A percentile compares a stretch with the other conserved stretches of the same genome.
phyloP scores from a whole-genome alignment of 1,140 invertebrate genomes.

The Paralvinella palmiformis region DNA sequence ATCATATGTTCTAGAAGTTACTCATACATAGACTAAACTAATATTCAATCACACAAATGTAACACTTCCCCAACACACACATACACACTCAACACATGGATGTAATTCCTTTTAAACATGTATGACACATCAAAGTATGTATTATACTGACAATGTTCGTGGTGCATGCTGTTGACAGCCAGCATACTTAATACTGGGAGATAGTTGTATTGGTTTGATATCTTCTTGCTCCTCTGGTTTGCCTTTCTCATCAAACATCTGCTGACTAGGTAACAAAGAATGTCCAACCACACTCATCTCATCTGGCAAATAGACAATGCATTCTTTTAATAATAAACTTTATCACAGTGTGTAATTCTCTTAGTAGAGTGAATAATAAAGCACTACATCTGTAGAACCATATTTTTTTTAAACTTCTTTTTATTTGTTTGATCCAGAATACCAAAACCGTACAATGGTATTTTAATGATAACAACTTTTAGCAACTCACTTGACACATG shows the following conservation, averaged over 20 bases:
- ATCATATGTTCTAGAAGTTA: too few species aligned
- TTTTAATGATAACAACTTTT: background rate
- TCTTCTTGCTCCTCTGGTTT: slow-evolving; percentile 53
- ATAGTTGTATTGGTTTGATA: slow-evolving; percentile 42
- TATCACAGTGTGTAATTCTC: background rate
- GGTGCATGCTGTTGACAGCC: background rate
- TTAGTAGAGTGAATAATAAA: background rate
- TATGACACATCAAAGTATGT: background rate
- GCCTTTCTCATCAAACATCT: slow-evolving; percentile 41
- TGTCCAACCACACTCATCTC: slow-evolving; percentile 43
- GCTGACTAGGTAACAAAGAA: slow-evolving; percentile 32
- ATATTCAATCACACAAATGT: too few species aligned
- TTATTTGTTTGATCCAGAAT: background rate
- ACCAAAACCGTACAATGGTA: background rate
- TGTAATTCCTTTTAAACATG: too few species aligned
- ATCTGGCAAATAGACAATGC: slow-evolving; percentile 31
- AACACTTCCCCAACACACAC: too few species aligned
- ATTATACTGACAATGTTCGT: background rate
- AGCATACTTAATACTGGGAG: slow-evolving; percentile 40
- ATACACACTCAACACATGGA: too few species aligned
- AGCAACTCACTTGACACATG: slow-evolving; percentile 57
- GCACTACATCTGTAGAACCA: background rate
- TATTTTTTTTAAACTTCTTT: background rate
- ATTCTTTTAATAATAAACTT: background rate
- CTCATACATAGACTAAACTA: too few species aligned